Conservation (phyloP, 2,888 invertebrate genomes). For the Dinocampus coccinellae region DNA sequence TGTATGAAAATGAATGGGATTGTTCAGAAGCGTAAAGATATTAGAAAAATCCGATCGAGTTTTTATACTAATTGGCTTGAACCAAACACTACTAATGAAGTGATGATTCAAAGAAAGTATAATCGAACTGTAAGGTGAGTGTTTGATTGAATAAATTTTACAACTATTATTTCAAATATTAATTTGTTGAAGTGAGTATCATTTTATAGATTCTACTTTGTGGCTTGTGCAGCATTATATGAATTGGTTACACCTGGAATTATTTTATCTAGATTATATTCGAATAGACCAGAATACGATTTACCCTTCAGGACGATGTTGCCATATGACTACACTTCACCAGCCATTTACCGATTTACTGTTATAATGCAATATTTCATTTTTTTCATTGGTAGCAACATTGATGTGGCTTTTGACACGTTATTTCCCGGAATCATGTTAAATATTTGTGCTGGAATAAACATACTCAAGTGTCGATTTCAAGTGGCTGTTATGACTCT, state of each 20-base stretch:
- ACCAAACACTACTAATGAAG: constrained; percentile 24
- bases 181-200: neutral
- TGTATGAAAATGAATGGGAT: constrained; percentile 43
- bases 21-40: constrained; percentile 30
- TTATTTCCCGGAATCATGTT: constrained; percentile 50
- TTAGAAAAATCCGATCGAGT: constrained; percentile 34
- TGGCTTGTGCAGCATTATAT: neutral
- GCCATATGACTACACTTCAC: constrained; percentile 41
- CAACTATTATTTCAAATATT: too few species aligned
- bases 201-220: neutral
- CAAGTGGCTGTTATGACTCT: constrained; percentile 19
- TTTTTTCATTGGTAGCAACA: neutral
- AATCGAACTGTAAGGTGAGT: constrained; percentile 36
- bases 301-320: constrained; percentile 47
- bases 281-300: constrained; percentile 31
- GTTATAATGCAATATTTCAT: constrained; percentile 42
- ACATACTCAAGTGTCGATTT: constrained; percentile 52
- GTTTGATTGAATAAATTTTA: too few species aligned
- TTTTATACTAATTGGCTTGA: constrained; percentile 27
- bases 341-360: constrained; percentile 33
- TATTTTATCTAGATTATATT: constrained; percentile 20
- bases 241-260: constrained; percentile 7
- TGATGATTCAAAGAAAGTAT: constrained; percentile 29
- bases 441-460: constrained; percentile 52
- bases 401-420: constrained; percentile 54